Percentiles rank a stretch among this genome's conserved stretches.
These are phyloP conservation scores for Chelmon rostratus DNA, from an alignment of 2,797 vertebrate genomes.

Conservation along the genomic window DNA sequence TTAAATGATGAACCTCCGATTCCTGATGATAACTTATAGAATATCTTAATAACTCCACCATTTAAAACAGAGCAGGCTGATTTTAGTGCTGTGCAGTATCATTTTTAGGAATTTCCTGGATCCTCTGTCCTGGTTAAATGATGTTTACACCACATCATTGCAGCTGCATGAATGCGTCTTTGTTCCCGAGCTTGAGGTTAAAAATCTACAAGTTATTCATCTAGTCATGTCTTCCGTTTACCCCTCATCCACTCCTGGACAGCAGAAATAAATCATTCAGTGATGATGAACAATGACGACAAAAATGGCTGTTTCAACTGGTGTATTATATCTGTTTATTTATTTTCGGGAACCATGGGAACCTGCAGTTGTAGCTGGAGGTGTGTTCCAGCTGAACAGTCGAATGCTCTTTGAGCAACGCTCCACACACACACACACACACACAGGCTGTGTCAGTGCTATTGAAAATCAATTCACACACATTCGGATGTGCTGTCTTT, in stretches of 20 bases:
- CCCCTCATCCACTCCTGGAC: neutral
- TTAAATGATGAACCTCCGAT: neutral
- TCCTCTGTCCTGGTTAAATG: neutral
- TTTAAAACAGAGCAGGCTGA: neutral
- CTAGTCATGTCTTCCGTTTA: too few species aligned
- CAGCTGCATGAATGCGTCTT: neutral
- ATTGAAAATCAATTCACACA: conserved; percentile 66
- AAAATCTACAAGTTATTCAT: neutral
- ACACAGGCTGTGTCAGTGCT: conserved; percentile 21
- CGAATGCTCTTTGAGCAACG: conserved; percentile 31
- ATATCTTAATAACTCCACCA: neutral
- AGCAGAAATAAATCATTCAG: neutral
- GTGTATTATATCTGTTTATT: neutral
- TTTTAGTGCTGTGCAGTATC: neutral
- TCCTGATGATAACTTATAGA: neutral
- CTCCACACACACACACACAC: conserved; percentile 15
- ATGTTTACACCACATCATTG: neutral
- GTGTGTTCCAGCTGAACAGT: conserved; percentile 43
- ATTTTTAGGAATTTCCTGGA: neutral
- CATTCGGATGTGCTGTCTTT: conserved; percentile 34
- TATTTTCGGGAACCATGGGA: neutral
- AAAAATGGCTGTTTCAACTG: neutral
- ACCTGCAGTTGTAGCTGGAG: neutral
- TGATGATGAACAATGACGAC: neutral
- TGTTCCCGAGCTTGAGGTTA: neutral